Percentiles rank a stretch among this genome's conserved stretches.
Evolutionary conservation across 2,113 vertebrate genomes (phyloP).

Genomic region (Callocephalon fimbriatum): DNA sequence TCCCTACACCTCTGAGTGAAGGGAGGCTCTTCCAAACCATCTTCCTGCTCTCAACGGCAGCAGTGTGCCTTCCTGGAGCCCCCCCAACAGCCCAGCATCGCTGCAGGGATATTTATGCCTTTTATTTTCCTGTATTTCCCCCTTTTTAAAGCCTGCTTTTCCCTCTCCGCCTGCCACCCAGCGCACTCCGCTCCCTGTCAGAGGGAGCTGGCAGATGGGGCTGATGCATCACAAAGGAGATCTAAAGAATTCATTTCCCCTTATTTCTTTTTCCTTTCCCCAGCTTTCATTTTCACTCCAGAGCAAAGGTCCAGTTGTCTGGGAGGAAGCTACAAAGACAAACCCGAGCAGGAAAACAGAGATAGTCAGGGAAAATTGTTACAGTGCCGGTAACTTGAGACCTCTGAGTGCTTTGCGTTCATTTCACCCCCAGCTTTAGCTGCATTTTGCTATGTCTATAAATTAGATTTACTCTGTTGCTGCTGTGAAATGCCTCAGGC

Average conservation of each 20-base stretch:
- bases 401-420: slow-evolving; percentile 28
- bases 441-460: slow-evolving; percentile 41
- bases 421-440: slow-evolving; percentile 5
- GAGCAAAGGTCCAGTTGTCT: slow-evolving; percentile 67
- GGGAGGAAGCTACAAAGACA: slow-evolving; percentile 58
- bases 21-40: not conserved
- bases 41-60: not conserved
- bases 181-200: not conserved
- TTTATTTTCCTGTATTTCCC: not conserved
- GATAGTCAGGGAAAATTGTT: slow-evolving; percentile 50
- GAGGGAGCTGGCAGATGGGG: slow-evolving; percentile 44
- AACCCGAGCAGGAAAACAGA: slow-evolving; percentile 40
- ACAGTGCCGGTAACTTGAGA: slow-evolving; percentile 40
- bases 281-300: slow-evolving; percentile 68
- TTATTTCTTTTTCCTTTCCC: not conserved
- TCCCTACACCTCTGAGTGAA: not conserved
- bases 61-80: not conserved
- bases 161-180: not conserved
- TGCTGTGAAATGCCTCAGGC: slow-evolving; percentile 30
- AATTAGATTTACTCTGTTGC: slow-evolving; percentile 50
- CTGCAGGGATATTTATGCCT: not conserved
- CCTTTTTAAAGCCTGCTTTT: not conserved
- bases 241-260: slow-evolving; percentile 62
- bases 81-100: not conserved
- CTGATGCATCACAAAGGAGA: slow-evolving; percentile 18